Percentiles rank a stretch among this genome's conserved stretches.
Evolutionary conservation across 1,140 invertebrate species (phyloP).

Genomic region (Nasonia giraulti): DNA sequence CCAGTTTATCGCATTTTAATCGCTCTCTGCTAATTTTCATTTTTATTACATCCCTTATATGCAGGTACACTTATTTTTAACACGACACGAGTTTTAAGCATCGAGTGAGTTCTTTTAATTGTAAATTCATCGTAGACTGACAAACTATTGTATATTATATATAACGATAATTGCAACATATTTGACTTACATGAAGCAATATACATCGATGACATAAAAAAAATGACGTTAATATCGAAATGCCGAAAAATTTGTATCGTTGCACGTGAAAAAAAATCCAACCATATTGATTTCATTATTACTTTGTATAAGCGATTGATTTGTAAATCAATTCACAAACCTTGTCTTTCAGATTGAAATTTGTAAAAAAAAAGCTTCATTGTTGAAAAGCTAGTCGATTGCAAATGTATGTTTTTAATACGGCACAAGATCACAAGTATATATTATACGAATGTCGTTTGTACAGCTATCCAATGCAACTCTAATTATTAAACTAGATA

Average conservation of each 20-base stretch:
- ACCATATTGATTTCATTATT: slow-evolving; percentile 41
- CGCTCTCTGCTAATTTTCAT: slow-evolving; percentile 4
- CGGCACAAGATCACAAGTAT: slow-evolving; percentile 43
- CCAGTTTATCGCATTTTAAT: slow-evolving; percentile 28
- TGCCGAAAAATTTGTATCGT: slow-evolving; percentile 37
- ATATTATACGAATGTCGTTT: slow-evolving; percentile 25
- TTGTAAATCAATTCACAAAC: slow-evolving; percentile 44
- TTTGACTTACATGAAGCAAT: slow-evolving; percentile 45
- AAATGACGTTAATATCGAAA: slow-evolving; percentile 24
- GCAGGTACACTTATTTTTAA: background rate
- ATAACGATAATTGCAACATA: slow-evolving; percentile 27
- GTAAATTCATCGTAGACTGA: slow-evolving; percentile 18
- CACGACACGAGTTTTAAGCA: background rate
- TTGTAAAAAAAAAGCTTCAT: slow-evolving; percentile 47
- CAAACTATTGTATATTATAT: slow-evolving; percentile 18
- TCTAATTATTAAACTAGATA: slow-evolving; percentile 44
- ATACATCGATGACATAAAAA: slow-evolving; percentile 35
- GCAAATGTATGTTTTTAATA: slow-evolving; percentile 37
- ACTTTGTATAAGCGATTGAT: slow-evolving; percentile 38
- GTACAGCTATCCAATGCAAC: slow-evolving; percentile 37
- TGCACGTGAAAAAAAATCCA: slow-evolving; percentile 24
- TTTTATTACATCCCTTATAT: background rate
- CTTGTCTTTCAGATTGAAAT: slow-evolving; percentile 46
- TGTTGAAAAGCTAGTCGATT: slow-evolving; percentile 40
- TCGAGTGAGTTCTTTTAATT: slow-evolving; percentile 15